phyloP scores from a whole-genome alignment of 1,140 invertebrate genomes.

The Ruditapes philippinarum region DNA sequence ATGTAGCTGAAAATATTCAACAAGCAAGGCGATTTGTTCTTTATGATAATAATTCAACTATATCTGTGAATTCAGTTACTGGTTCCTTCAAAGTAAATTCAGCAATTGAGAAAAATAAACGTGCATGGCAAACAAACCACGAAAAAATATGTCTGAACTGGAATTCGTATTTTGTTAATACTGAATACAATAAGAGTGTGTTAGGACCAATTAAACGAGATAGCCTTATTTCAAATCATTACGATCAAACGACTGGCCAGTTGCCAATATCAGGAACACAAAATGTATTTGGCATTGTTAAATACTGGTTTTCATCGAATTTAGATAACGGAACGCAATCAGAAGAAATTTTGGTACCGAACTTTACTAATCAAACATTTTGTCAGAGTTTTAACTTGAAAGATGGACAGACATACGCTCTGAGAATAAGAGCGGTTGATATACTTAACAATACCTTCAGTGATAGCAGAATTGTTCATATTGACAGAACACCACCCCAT shows the following conservation, averaged over 20 bases:
- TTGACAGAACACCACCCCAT: conserved; percentile 68
- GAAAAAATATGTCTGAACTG: conserved; percentile 27
- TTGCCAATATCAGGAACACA: conserved; percentile 69
- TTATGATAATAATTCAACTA: not conserved
- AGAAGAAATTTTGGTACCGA: not conserved
- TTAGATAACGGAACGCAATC: not conserved
- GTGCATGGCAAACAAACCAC: conserved; percentile 49
- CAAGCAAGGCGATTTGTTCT: conserved; percentile 35
- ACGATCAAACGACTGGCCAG: conserved; percentile 71
- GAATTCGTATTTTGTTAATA: conserved; percentile 38
- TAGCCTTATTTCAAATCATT: conserved; percentile 52
- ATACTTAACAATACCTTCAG: conserved; percentile 57
- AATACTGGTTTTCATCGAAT: conserved; percentile 26
- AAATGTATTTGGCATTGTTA: conserved; percentile 71
- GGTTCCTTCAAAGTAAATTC: too few species aligned
- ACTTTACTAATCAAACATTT: conserved; percentile 36
- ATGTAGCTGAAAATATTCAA: conserved; percentile 37
- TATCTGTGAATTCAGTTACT: too few species aligned
- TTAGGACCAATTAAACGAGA: conserved; percentile 56
- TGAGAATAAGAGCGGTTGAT: conserved; percentile 65
- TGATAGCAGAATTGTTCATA: conserved; percentile 62
- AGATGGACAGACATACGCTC: conserved; percentile 71
- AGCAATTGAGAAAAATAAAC: too few species aligned
- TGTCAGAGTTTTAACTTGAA: conserved; percentile 17
- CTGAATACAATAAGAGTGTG: conserved; percentile 15